Evolutionary conservation across 1,140 invertebrate genomes (phyloP).

Genomic region (Neocloeon triangulifer): DNA sequence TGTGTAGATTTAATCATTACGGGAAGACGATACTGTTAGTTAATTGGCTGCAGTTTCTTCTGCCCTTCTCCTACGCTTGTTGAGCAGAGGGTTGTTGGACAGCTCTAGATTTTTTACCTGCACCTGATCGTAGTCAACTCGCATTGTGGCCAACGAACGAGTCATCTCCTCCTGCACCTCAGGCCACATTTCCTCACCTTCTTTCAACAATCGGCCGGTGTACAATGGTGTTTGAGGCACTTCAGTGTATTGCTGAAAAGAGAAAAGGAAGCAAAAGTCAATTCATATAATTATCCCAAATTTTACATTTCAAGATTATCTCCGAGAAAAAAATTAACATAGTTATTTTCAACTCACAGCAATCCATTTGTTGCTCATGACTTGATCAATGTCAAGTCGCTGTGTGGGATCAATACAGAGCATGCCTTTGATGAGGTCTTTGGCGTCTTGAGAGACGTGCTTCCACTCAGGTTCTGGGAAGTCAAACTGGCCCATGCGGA

Average conservation of each 20-base stretch:
- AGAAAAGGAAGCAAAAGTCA: too few relatives aligned
- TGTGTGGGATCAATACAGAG: constrained; percentile 80
- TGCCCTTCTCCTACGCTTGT: constrained; percentile 39
- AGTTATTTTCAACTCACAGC: constrained; percentile 30
- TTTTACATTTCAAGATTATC: too few relatives aligned
- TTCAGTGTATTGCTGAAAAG: constrained; percentile 51
- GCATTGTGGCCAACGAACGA: constrained; percentile 85
- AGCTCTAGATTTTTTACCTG: constrained; percentile 75
- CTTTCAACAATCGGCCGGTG: constrained; percentile 64
- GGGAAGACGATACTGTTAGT: too few relatives aligned
- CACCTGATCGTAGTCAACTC: constrained; percentile 81
- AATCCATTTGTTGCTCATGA: constrained; percentile 80
- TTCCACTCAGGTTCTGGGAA: constrained; percentile 94
- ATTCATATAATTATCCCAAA: too few relatives aligned
- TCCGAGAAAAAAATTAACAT: constrained; percentile 7
- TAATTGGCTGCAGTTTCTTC: constrained; percentile 3
- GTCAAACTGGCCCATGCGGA: constrained; percentile 86
- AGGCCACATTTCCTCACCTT: constrained; percentile 80
- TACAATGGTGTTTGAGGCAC: constrained; percentile 86
- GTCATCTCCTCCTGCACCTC: constrained; percentile 99
- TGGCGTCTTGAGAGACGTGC: constrained; percentile 80
- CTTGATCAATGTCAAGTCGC: constrained; percentile 71
- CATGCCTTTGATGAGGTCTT: constrained; percentile 84
- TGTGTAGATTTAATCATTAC: too few relatives aligned
- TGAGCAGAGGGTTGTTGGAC: constrained; percentile 75